These are phyloP conservation scores for Nemotelus nigrinus DNA, from an alignment of 2,888 invertebrate species.

Conservation along the genomic window DNA sequence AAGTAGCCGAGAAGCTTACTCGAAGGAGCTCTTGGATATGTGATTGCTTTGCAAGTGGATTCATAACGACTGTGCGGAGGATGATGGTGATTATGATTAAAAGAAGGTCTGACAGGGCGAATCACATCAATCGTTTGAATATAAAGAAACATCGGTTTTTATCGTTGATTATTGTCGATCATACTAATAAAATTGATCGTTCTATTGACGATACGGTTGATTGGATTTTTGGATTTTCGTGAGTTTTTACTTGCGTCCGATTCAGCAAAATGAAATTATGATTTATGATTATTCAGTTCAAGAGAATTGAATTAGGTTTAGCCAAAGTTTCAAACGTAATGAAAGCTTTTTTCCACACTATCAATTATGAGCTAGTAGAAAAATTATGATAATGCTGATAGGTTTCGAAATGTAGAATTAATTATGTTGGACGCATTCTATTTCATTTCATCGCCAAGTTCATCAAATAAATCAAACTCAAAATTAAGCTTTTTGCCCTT, in stretches of 20 bases:
- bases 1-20: too few relatives aligned
- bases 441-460: too few relatives aligned
- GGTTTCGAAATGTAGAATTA: too few relatives aligned
- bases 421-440: too few relatives aligned
- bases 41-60: not conserved
- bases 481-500: too few relatives aligned
- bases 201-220: constrained; percentile 20
- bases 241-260: not conserved
- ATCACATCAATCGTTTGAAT: constrained; percentile 51
- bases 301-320: constrained; percentile 48
- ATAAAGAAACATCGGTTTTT: constrained; percentile 38
- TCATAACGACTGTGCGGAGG: constrained; percentile 1
- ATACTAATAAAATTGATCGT: constrained; percentile 40
- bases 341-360: too few relatives aligned
- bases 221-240: constrained; percentile 10
- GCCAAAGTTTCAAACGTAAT: not conserved
- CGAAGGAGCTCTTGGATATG: not conserved
- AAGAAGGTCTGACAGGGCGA: constrained; percentile 50
- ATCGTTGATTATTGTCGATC: constrained; percentile 42
- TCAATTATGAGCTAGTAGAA: too few relatives aligned
- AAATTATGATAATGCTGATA: too few relatives aligned
- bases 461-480: too few relatives aligned
- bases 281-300: constrained; percentile 48
- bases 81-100: constrained; percentile 33
- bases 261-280: constrained; percentile 41